Evolutionary conservation across 2,888 invertebrate genomes (phyloP), one percentile per base, ranked within the genome.

Genomic region (Ochropleura plecta): DNA sequence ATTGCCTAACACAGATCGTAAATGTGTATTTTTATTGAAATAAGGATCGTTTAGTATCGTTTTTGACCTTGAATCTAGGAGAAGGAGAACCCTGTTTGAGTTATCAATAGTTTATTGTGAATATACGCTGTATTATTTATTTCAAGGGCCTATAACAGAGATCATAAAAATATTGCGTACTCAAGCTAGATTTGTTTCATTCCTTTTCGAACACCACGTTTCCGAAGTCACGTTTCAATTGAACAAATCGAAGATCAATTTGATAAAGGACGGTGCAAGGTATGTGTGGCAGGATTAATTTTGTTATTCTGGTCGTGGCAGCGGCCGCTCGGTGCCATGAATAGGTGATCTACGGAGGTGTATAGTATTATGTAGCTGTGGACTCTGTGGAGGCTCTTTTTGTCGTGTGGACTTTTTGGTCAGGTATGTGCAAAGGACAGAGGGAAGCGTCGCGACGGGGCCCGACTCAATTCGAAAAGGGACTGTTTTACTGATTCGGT

Each of bases 181-280:
- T 51, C 10, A 44, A 60, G 46, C 8, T 57, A 63, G n/a, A 40
- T 51, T 62, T 40, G 57, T 57, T 40, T 65, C 64, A 65, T 69
- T 49, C 68, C 18, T 79, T 81, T 78, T 49, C 30, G 62, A 63
- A 70, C 48, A 53, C 42, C n/a, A 51, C 49, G 46, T 55, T 70
- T 62, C 62, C 59, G 72, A 70, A 64, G 67, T 66, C 46, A 82
- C 53, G 69, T 63, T 73, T 55, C 63, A 79, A 83, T 72, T 80
- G 75, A 60, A 80, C 75, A 80, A 80, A 80, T 71, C 81, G 81
- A 80, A 80, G 84, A 84, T 83, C 75, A 60, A 70, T 74, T 70
- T 69, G 49, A 78, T 83, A 75, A 72, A 69, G 59, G 12, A 67
- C 51, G 51, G 44, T 60, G 46, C 69, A 75, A 46, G 69, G 72